phyloP scores from a whole-genome alignment of 2,113 vertebrate species.

The Canis aureus region DNA sequence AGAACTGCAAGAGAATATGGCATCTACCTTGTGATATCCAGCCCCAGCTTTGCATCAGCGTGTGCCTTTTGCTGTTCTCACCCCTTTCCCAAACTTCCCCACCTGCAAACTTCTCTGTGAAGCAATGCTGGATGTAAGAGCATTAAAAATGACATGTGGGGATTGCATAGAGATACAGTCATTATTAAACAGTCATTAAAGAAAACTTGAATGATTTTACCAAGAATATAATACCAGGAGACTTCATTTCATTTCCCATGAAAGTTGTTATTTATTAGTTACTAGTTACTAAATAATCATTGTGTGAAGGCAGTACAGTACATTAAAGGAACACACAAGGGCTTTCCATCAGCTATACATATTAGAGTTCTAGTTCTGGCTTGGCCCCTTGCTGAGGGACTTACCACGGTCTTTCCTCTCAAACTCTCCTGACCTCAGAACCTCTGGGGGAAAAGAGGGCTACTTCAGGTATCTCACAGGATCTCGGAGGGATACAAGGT shows the following conservation, averaged over 20 bases:
- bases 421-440: not conserved
- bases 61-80: not conserved
- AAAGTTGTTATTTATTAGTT: not conserved
- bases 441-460: not conserved
- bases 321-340: not conserved
- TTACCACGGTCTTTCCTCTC: not conserved
- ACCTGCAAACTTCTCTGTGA: not conserved
- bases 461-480: not conserved
- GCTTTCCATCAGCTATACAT: not conserved
- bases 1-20: not conserved
- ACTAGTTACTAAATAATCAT: not conserved
- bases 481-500: not conserved
- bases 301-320: accelerated
- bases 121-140: not conserved
- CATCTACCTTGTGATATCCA: not conserved
- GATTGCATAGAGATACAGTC: not conserved
- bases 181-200: not conserved
- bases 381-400: not conserved
- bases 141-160: not conserved
- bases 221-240: not conserved
- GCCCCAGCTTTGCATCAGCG: not conserved
- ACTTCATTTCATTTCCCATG: not conserved
- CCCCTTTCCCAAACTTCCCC: not conserved
- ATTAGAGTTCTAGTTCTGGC: not conserved
- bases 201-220: not conserved